These are phyloP conservation scores for Gallinago media DNA, from an alignment of 2,113 vertebrate species.

Conservation along the genomic window DNA sequence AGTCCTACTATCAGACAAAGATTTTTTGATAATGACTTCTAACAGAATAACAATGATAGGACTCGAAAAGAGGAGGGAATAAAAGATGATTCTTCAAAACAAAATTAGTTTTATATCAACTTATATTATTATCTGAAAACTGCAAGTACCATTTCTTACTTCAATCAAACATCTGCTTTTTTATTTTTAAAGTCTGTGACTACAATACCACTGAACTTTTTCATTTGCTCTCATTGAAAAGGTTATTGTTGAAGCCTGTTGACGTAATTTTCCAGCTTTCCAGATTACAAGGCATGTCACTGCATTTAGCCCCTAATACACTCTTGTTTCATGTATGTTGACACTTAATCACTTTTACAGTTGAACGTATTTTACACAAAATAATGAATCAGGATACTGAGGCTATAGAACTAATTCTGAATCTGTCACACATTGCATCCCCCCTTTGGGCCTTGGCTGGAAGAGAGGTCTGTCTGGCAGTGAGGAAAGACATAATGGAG, in stretches of 20 bases:
- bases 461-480: background rate
- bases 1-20: slow-evolving; percentile 19
- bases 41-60: background rate
- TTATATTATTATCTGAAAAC: background rate
- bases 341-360: background rate
- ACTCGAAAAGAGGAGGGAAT: background rate
- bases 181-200: background rate
- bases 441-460: background rate
- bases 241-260: background rate
- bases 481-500: background rate
- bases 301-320: background rate
- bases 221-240: background rate
- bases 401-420: background rate
- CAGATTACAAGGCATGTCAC: background rate
- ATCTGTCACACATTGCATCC: background rate
- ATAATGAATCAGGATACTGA: background rate
- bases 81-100: background rate
- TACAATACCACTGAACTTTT: background rate
- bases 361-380: background rate
- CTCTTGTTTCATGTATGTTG: background rate
- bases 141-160: background rate
- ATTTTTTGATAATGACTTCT: slow-evolving; percentile 27
- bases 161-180: background rate
- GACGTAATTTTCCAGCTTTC: background rate
- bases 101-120: background rate